Conservation (phyloP, 2,797 vertebrate species). For the Arctocebus calabarensis region DNA sequence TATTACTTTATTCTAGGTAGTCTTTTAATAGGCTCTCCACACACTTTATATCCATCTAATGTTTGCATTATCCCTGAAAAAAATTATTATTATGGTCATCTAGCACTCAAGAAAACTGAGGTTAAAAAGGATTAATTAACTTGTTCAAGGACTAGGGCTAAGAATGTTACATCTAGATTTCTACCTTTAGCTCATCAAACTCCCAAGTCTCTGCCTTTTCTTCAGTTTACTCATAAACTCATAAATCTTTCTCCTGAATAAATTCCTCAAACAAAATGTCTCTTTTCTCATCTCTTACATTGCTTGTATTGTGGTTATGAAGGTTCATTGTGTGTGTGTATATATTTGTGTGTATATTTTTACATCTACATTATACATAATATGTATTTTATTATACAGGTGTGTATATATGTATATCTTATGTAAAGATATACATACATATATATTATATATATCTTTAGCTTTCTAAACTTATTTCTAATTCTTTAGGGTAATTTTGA, state of each 20-base stretch:
- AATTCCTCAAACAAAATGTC: not conserved
- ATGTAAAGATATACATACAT: too few relatives aligned
- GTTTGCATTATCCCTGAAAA: not conserved
- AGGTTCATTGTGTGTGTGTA: not conserved
- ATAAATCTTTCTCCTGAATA: not conserved
- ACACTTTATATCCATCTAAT: not conserved
- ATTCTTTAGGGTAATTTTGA: not conserved
- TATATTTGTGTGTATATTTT: too few relatives aligned
- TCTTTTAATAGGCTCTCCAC: not conserved
- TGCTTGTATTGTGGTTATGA: not conserved
- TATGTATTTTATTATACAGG: not conserved
- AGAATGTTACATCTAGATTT: not conserved
- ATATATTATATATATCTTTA: not conserved
- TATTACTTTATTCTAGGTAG: not conserved
- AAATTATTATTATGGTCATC: not conserved
- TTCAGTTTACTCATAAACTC: not conserved
- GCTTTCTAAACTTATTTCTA: not conserved
- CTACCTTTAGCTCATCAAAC: not conserved
- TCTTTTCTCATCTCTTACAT: not conserved
- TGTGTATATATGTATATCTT: too few relatives aligned
- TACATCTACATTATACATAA: too few relatives aligned
- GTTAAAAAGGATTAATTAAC: not conserved
- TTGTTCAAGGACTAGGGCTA: constrained; percentile 1
- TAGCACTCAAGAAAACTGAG: not conserved
- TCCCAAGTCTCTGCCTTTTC: not conserved